phyloP scores from a whole-genome alignment of 2,113 vertebrate genomes.

The Sylvicapra grimmia region DNA sequence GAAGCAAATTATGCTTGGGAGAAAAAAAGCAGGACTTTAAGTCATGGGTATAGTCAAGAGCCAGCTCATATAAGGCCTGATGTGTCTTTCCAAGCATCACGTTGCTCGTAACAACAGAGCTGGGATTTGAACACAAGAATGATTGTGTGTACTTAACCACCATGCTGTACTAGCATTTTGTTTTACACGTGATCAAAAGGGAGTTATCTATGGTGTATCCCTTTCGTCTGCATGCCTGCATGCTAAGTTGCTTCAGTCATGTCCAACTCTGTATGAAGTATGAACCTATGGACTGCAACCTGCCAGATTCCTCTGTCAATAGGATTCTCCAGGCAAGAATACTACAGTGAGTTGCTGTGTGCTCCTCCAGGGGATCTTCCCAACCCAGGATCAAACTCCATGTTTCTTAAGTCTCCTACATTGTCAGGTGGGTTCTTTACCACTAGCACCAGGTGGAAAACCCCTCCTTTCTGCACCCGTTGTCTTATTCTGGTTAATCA shows the following conservation, averaged over 20 bases:
- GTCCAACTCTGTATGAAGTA: background rate
- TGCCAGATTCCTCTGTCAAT: background rate
- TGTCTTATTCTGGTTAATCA: background rate
- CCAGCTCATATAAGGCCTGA: background rate
- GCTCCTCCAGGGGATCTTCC: background rate
- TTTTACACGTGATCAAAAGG: background rate
- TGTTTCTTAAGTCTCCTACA: background rate
- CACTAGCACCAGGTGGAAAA: background rate
- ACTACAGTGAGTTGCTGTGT: background rate
- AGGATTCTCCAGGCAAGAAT: background rate
- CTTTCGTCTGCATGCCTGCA: background rate
- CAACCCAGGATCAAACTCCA: background rate
- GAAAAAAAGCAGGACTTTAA: background rate
- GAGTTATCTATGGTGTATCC: background rate
- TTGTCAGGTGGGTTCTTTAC: background rate
- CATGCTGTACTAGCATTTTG: background rate
- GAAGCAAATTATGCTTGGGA: background rate
- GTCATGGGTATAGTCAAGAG: background rate
- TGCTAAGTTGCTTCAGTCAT: background rate
- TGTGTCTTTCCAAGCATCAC: background rate
- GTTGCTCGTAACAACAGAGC: background rate
- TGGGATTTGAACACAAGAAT: background rate
- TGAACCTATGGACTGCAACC: background rate
- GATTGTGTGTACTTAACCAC: background rate
- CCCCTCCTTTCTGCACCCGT: background rate